Evolutionary conservation across 53 echinoderm and acorn worm genomes (phyloP), one percentile per base, ranked within the genome.

Genomic region (Apostichopus leukothele): DNA sequence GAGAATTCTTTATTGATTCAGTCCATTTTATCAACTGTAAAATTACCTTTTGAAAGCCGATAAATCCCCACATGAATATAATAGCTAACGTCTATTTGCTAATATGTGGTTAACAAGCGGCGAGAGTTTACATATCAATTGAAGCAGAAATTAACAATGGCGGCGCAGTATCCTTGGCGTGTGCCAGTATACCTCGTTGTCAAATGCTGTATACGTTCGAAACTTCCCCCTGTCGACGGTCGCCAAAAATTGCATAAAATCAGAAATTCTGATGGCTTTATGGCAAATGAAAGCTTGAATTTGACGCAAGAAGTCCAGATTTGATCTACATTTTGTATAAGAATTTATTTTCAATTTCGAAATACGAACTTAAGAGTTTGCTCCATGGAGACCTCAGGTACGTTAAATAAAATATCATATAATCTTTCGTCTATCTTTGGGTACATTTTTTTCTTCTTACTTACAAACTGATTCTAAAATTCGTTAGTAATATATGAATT

Each of bases 141-240:
- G 51, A 77, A 51, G 77, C 77, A 50, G 52, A 51, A 77, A 52
- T 27, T 51, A 81, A 81, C 81, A 81, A 81, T 81, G 6, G 81
- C 71, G 71, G 8, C 8, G 8, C 57, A 57, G 10, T 57, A 57
- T 57, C 57, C 7, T 57, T 10, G 57, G 8, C 57, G 57, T 57
- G 57, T 10, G 57, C 57, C 0, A 39, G 8, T 10, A 10, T 57
- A 57, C 57, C 10, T 57, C 8, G 10, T 7, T 7, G 57, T 57
- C 57, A 57, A 57, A 39, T 39, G 39, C 39, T 39, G 39, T 39
- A 39, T 39, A 3, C 39, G 39, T 39, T 39, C 39, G 39, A 39
- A 39, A 39, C 39, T 39, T 39, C 39, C 39, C 39, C 3, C 39
- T 39, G 39, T 39, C 39, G 39, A 57, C 57, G 10, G 57, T 57